Evolutionary conservation across 1,140 invertebrate genomes (phyloP).

Genomic region (Leptopilina boulardi): DNA sequence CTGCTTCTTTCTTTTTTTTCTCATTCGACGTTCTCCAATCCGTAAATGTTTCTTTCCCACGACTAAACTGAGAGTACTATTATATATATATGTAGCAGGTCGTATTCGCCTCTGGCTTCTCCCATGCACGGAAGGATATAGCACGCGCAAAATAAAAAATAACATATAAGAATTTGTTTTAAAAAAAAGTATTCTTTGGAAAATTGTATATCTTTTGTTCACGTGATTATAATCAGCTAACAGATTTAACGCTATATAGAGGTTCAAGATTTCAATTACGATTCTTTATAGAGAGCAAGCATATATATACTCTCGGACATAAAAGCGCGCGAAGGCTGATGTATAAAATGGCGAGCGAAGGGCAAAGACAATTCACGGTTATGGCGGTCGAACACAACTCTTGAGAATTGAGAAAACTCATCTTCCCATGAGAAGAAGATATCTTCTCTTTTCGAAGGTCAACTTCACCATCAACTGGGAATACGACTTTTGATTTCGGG

Average conservation of each 20-base stretch:
- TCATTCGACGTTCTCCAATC: slow-evolving; percentile 5
- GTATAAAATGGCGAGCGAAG: slow-evolving; percentile 21
- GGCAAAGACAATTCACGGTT: slow-evolving; percentile 24
- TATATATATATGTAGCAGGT: background rate
- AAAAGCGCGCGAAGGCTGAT: slow-evolving; percentile 1
- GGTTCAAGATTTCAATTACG: slow-evolving; percentile 25
- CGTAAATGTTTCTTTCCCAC: slow-evolving; percentile 31
- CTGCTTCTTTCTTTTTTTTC: background rate
- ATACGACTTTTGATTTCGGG: background rate
- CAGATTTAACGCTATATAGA: background rate
- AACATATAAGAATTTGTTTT: background rate
- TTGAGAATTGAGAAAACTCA: slow-evolving; percentile 21
- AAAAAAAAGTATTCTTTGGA: background rate
- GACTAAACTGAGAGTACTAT: background rate
- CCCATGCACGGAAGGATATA: slow-evolving; percentile 7
- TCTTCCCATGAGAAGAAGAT: slow-evolving; percentile 14
- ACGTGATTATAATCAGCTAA: background rate
- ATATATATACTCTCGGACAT: slow-evolving; percentile 10
- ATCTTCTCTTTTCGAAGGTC: background rate
- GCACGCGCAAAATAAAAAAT: background rate
- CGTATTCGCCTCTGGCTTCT: slow-evolving; percentile 3
- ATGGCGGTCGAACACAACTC: background rate
- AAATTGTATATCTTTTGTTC: background rate
- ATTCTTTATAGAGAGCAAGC: slow-evolving; percentile 12
- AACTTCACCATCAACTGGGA: background rate